phyloP scores from a whole-genome alignment of 2,888 invertebrate species.

The Amphipoea oculea region DNA sequence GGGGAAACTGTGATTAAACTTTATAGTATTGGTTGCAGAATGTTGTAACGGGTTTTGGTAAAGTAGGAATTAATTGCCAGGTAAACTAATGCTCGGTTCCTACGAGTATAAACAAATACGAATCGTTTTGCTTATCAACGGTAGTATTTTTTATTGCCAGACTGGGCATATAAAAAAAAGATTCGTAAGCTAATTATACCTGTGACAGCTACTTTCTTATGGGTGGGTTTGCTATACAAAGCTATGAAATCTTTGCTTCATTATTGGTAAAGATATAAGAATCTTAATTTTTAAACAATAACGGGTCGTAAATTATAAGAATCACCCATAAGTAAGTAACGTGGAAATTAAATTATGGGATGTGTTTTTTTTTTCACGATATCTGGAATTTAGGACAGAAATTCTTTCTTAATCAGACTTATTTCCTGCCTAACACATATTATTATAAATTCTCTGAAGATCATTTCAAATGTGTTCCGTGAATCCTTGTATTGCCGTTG shows the following conservation, averaged over 20 bases:
- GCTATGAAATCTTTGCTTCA: background rate
- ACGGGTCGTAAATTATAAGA: background rate
- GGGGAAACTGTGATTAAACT: conserved; percentile 50
- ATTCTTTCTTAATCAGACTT: background rate
- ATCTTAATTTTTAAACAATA: background rate
- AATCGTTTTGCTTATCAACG: background rate
- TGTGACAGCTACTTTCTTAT: too few relatives aligned
- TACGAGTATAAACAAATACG: background rate
- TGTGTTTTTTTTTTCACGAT: background rate
- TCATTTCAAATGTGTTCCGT: conserved; percentile 26
- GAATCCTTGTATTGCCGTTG: conserved; percentile 50
- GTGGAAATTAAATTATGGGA: background rate
- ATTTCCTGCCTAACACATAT: conserved; percentile 1
- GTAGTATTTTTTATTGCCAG: background rate
- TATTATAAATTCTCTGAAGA: conserved; percentile 24
- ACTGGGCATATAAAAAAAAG: background rate
- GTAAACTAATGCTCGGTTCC: conserved; percentile 12
- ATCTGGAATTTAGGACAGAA: background rate
- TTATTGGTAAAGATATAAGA: background rate
- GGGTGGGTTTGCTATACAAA: too few relatives aligned
- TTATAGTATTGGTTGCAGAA: conserved; percentile 23
- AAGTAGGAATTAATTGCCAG: conserved; percentile 15
- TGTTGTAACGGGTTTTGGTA: conserved; percentile 10
- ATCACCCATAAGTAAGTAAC: background rate
- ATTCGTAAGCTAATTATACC: background rate